Percentiles rank a stretch among this genome's conserved stretches.
These are phyloP conservation scores for Blastobasis lacticolella DNA, from an alignment of 2,888 invertebrate species.

Conservation along the genomic window DNA sequence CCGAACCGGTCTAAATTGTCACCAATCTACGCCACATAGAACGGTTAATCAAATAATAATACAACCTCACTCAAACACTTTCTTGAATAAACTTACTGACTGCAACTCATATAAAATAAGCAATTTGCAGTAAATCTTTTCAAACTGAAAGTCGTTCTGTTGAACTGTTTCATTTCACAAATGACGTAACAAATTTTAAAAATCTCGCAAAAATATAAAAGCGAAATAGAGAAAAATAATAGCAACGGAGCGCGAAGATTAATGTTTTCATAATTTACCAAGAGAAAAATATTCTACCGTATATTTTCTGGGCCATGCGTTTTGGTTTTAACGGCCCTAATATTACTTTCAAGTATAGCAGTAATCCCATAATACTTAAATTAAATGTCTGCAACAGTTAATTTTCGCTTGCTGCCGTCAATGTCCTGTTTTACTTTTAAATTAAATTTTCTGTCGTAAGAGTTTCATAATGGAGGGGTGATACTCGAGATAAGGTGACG, in stretches of 20 bases:
- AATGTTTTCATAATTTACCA: constrained; percentile 8
- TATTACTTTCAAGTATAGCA: neutral
- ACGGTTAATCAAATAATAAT: too few relatives aligned
- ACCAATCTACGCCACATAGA: too few relatives aligned
- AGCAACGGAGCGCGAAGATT: constrained; percentile 5
- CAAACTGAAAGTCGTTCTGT: too few relatives aligned
- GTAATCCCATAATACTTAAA: constrained; percentile 17
- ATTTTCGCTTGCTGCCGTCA: constrained; percentile 25
- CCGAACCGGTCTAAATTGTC: too few relatives aligned
- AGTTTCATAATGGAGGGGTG: constrained; percentile 20
- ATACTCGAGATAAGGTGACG: constrained; percentile 16
- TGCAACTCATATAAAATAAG: too few relatives aligned
- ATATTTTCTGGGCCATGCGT: neutral
- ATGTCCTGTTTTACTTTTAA: constrained; percentile 20
- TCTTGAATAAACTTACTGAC: too few relatives aligned
- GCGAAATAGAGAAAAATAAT: constrained; percentile 2
- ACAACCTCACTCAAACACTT: too few relatives aligned
- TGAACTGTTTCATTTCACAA: neutral
- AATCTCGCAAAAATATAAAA: constrained; percentile 3
- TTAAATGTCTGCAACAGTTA: constrained; percentile 28
- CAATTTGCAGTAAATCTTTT: too few relatives aligned
- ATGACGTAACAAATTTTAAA: constrained; percentile 1
- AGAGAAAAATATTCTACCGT: constrained; percentile 3
- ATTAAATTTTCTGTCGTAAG: constrained; percentile 28
- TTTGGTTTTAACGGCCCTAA: neutral